Evolutionary conservation across 2,113 vertebrate genomes (phyloP).

Genomic region (Vireo altiloquus): DNA sequence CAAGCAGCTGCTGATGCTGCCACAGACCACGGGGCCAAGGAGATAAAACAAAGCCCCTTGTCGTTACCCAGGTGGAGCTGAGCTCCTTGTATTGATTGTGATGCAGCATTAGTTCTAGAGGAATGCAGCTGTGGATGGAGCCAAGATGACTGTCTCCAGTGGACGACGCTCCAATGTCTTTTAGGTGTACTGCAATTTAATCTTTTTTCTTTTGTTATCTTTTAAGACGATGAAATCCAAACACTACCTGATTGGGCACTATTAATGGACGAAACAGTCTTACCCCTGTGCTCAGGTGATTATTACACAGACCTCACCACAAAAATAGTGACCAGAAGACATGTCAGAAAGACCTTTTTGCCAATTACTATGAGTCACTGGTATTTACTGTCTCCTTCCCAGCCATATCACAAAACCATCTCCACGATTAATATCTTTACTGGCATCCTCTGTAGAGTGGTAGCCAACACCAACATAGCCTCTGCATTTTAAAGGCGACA

Average conservation of each 20-base stretch:
- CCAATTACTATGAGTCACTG: not conserved
- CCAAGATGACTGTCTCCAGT: conserved; percentile 29
- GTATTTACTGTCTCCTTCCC: not conserved
- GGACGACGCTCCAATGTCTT: rapidly evolving
- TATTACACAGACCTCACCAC: not conserved
- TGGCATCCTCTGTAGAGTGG: not conserved
- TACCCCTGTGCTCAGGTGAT: not conserved
- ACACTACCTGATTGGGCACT: not conserved
- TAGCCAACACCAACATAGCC: not conserved
- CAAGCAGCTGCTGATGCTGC: not conserved
- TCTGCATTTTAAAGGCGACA: conserved; percentile 10
- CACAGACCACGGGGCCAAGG: not conserved
- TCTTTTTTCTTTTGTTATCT: not conserved
- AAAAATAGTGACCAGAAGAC: not conserved
- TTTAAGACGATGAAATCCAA: not conserved
- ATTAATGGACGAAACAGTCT: not conserved
- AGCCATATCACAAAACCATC: not conserved
- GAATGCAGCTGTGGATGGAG: not conserved
- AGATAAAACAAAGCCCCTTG: not conserved
- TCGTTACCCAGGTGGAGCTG: not conserved
- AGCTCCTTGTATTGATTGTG: not conserved
- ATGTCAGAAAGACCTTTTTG: not conserved
- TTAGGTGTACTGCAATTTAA: not conserved
- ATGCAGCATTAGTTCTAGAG: not conserved
- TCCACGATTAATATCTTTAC: not conserved